Base-by-base conservation (phyloP, 2,113 vertebrate genomes). In the Tychaedon coryphoeus region DNA sequence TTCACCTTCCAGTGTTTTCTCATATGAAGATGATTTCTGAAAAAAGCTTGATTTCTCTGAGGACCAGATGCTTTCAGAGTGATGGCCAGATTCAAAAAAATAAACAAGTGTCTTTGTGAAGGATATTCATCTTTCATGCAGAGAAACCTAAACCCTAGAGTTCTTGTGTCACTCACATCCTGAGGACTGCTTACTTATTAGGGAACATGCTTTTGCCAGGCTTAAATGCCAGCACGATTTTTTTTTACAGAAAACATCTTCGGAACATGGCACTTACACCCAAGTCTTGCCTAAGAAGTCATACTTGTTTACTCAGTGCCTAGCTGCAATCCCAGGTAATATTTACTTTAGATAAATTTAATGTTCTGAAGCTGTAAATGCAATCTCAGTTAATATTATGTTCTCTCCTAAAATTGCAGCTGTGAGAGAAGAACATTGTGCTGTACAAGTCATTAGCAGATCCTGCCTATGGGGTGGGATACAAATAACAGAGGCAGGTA, bases 1-100 rank as follows among this genome's bases (percentile, higher is more conserved):
- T 93, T 96, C 62, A 90, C 86, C 89, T 87, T 87, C 73, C 58
- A 95, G 48, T 88, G 25, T 84, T 89, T 86, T 91, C 43, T 84
- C 76, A 87, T 45, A 78, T 45, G 45, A 93, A 75, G 83, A 84
- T 34, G 29, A 61, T 89, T 95, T 79, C 53, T 91, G 65, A 79
- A 92, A 78, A 90, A 92, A 70, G 2, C n/a, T 58, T 65, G 8
- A 65, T 88, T 86, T 80, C 50, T 93, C 72, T 53, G 69, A 84
- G 71, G 34, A 80, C 40, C 42, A 86, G 50, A 91, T 90, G 71
- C 65, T 86, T 83, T 91, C 56, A 86, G 58, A 90, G 24, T 42
- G 47, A 54, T 47, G 51, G 19, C 51, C 60, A 86, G 65, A 74
- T 86, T 83, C 13, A 84, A 86, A 89, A 66, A 92, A 93, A 90